Evolutionary conservation across 2,888 invertebrate species (phyloP).

Genomic region (Homarus gammarus): DNA sequence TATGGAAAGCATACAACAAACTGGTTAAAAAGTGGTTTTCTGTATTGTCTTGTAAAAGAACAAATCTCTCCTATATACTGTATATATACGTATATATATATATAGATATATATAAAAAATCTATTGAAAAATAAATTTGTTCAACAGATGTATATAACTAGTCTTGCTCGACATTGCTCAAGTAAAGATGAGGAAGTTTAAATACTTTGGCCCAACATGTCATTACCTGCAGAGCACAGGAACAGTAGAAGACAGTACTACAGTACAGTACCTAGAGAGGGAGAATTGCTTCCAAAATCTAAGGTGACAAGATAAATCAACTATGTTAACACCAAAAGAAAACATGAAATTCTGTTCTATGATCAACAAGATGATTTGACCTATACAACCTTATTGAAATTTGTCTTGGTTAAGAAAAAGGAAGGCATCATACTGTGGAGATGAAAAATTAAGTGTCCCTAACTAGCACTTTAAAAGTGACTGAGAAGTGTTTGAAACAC

Average conservation of each 20-base stretch:
- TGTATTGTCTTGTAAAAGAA: neutral
- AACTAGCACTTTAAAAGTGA: slow-evolving; percentile 54
- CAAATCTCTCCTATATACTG: neutral
- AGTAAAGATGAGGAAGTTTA: slow-evolving; percentile 7
- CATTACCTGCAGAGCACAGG: slow-evolving; percentile 8
- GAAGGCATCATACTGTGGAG: slow-evolving; percentile 49
- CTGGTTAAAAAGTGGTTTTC: neutral
- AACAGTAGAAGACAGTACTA: neutral
- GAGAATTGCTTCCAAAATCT: neutral
- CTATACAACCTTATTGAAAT: slow-evolving; percentile 7
- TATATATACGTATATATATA: too few species aligned
- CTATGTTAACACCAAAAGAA: neutral
- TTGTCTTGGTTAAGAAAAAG: slow-evolving; percentile 6
- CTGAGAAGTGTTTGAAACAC: slow-evolving; percentile 57
- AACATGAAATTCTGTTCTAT: neutral
- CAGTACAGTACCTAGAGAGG: neutral
- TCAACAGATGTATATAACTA: neutral
- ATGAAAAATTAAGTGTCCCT: slow-evolving; percentile 54
- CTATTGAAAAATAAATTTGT: neutral
- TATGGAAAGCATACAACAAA: neutral
- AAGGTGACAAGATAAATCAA: neutral
- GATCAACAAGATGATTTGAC: slow-evolving; percentile 3
- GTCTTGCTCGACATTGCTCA: slow-evolving; percentile 8
- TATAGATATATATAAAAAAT: too few species aligned
- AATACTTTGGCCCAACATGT: slow-evolving; percentile 17